Evolutionary conservation across 2,113 vertebrate species (phyloP).

Genomic region (Manacus vitellinus): DNA sequence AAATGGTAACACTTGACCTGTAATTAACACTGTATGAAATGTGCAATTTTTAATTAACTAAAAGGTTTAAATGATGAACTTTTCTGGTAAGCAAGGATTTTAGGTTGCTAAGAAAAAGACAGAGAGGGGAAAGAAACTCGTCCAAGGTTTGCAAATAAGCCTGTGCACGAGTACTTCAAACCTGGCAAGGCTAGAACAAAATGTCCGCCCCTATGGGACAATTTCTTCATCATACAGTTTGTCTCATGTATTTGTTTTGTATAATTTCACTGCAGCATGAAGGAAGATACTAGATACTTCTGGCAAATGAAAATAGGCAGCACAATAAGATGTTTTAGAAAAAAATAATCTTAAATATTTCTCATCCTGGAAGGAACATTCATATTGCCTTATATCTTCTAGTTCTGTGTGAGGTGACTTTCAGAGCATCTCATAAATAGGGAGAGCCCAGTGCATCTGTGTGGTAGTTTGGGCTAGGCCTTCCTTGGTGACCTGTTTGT

Average conservation of each 20-base stretch:
- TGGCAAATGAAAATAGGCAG: background rate
- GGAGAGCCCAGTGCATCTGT: background rate
- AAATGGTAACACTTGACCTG: background rate
- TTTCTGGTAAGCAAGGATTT: background rate
- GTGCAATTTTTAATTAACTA: background rate
- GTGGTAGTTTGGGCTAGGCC: too few species aligned
- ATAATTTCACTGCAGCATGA: background rate
- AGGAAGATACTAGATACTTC: background rate
- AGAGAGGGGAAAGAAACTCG: background rate
- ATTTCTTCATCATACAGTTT: background rate
- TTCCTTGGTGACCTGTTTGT: too few species aligned
- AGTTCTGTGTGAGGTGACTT: background rate
- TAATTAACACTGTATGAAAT: background rate
- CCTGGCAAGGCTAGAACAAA: background rate
- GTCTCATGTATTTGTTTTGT: background rate
- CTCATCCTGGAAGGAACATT: background rate
- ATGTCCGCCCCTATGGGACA: background rate
- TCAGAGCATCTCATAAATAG: background rate
- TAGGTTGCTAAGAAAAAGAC: background rate
- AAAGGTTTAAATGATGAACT: background rate
- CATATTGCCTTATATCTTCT: background rate
- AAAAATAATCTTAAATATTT: constrained; percentile 30
- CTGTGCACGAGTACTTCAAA: background rate
- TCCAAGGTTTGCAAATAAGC: background rate
- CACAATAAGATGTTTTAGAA: background rate